Base-by-base conservation (phyloP, 2,797 vertebrate genomes). In the Tragopan temminckii region DNA sequence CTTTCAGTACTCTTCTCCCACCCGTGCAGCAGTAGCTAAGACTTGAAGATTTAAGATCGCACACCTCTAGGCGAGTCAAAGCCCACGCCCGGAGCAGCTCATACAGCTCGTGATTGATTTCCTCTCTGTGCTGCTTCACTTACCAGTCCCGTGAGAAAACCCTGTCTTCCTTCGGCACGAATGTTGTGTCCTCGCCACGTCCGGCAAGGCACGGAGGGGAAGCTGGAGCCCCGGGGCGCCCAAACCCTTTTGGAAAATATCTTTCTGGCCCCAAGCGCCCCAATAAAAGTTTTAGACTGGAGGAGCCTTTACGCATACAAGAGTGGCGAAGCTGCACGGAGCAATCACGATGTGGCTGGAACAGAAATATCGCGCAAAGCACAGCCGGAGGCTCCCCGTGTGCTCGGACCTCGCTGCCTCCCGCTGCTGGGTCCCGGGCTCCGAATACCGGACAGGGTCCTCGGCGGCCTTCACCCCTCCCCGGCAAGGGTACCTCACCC, bases 51-150 rank as follows among this genome's bases (percentile, higher is more conserved):
- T 76, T 93, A 88, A 96, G 89, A 88, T 72, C 63, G 42, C 68
- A 87, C 85, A 42, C 90, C 71, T 95, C 87, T 94, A 57, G 68
- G 57, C 82, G 88, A 88, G 64, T 91, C 88, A 81, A 76, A 85
- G 68, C 63, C 68, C 82, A 57, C 57, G 75, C 46, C 35, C 52
- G 13, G 66, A 84, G 89, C 69, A 91, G 70, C 42, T 53, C 67
- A 84, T 83, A 82, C 42, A 50, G 86, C 91, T 85, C 13, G 57
- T 89, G 85, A 93, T 84, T 96, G 89, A 93, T 97, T 95, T 91
- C 68, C 50, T 62, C 31, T 8, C 71, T 31, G 83, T 13, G 36
- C 29, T 78, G 61, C 74, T 95, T 90, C 57, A 71, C 13, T 12
- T 29, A 58, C 70, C 76, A 87, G 50, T 25, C 42, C 63, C 62